phyloP scores from a whole-genome alignment of 2,113 vertebrate species.

The Chaetodon trifascialis region DNA sequence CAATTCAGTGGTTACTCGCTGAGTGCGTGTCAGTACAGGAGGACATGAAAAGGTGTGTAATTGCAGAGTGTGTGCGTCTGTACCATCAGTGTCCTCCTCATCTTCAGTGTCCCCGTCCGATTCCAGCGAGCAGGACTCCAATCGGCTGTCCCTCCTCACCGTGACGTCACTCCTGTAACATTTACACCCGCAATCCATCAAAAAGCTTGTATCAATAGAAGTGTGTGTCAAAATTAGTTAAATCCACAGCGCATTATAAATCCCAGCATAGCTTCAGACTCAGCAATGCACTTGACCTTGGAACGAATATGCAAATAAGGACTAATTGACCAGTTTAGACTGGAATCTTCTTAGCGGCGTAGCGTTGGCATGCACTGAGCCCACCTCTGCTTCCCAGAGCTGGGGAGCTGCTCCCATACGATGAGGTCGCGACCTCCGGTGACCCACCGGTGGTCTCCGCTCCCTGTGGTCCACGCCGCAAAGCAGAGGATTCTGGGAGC shows the following conservation, averaged over 20 bases:
- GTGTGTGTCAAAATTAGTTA: constrained; percentile 28
- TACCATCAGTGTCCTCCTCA: constrained; percentile 72
- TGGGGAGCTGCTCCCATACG: constrained; percentile 86
- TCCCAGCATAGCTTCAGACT: constrained; percentile 25
- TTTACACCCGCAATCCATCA: constrained; percentile 42
- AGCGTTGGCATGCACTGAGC: constrained; percentile 13
- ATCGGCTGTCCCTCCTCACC: constrained; percentile 74
- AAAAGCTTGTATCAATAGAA: constrained; percentile 21
- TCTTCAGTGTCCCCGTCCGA: constrained; percentile 81
- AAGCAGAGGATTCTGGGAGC: constrained; percentile 85
- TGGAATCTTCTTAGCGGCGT: not conserved
- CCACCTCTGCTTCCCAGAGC: constrained; percentile 82
- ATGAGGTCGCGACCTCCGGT: constrained; percentile 82
- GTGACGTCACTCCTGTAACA: constrained; percentile 83
- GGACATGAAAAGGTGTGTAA: constrained; percentile 29
- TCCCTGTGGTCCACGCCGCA: constrained; percentile 84
- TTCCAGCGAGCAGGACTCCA: constrained; percentile 76
- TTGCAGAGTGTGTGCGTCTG: constrained; percentile 20
- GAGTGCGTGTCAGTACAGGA: constrained; percentile 27
- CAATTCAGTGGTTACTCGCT: constrained; percentile 15
- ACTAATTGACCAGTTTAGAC: constrained; percentile 17
- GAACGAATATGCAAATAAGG: constrained; percentile 52
- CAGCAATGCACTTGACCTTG: constrained; percentile 35
- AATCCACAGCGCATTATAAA: constrained; percentile 17
- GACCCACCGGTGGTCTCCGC: constrained; percentile 87